phyloP scores from a whole-genome alignment of 92 coral and sea anemone species.

The Plumapathes pennacea region DNA sequence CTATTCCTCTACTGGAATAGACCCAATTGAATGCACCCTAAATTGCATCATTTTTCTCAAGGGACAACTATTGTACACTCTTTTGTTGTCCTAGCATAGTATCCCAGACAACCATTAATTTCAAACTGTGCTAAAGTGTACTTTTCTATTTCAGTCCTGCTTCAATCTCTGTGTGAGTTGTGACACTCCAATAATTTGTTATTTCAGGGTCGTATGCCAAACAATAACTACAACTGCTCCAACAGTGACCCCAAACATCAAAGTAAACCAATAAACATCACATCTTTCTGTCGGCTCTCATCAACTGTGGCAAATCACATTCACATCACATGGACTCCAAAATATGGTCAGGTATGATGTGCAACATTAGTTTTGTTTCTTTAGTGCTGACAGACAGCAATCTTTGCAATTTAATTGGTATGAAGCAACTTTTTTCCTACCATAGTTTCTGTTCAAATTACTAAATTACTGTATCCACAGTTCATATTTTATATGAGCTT shows the following conservation, averaged over 20 bases:
- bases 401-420: neutral
- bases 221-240: too few relatives aligned
- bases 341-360: slow-evolving; percentile 74
- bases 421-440: neutral
- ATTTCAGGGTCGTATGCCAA: slow-evolving; percentile 70
- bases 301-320: slow-evolving; percentile 92
- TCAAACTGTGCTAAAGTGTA: too few relatives aligned
- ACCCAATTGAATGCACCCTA: too few relatives aligned
- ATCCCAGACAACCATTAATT: too few relatives aligned
- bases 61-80: too few relatives aligned
- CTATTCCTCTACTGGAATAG: too few relatives aligned
- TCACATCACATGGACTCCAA: slow-evolving; percentile 90
- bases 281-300: slow-evolving; percentile 76
- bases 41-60: too few relatives aligned
- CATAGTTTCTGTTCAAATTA: neutral
- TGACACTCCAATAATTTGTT: too few relatives aligned
- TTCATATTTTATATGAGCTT: neutral
- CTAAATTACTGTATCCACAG: neutral
- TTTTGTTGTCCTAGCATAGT: too few relatives aligned
- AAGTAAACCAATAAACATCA: slow-evolving; percentile 87
- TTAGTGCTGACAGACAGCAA: neutral
- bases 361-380: neutral
- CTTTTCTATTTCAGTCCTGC: too few relatives aligned
- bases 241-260: slow-evolving; percentile 75
- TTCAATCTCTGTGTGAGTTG: too few relatives aligned